Conservation (phyloP, 2,888 invertebrate genomes). For the Amphipyra tragopoginis region DNA sequence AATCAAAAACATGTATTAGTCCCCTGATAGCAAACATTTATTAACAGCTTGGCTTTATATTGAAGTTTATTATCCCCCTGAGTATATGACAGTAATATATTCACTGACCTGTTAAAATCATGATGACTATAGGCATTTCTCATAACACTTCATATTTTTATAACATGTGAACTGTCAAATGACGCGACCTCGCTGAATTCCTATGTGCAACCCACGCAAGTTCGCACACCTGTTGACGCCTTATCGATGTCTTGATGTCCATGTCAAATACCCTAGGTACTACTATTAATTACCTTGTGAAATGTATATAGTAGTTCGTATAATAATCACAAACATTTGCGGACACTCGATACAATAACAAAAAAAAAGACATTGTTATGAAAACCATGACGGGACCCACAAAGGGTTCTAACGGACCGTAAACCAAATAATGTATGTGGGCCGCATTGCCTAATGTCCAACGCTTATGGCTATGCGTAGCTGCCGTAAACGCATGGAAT, state of each 20-base stretch:
- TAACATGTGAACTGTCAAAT: slow-evolving; percentile 33
- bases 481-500: slow-evolving; percentile 76
- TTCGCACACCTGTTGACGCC: slow-evolving; percentile 71
- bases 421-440: slow-evolving; percentile 81
- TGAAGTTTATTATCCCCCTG: slow-evolving; percentile 9
- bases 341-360: slow-evolving; percentile 14
- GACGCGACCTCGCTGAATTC: slow-evolving; percentile 52
- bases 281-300: slow-evolving; percentile 3
- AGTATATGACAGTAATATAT: slow-evolving; percentile 10
- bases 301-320: slow-evolving; percentile 14
- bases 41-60: slow-evolving; percentile 9
- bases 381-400: slow-evolving; percentile 64
- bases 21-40: slow-evolving; percentile 16
- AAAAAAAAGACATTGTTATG: slow-evolving; percentile 53
- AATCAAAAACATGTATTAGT: slow-evolving; percentile 16
- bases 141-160: slow-evolving; percentile 28
- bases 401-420: slow-evolving; percentile 80
- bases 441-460: slow-evolving; percentile 80
- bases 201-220: slow-evolving; percentile 65
- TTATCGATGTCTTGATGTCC: slow-evolving; percentile 15
- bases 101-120: background rate
- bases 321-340: slow-evolving; percentile 4
- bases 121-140: slow-evolving; percentile 13
- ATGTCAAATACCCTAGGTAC: slow-evolving; percentile 8
- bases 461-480: slow-evolving; percentile 77